Conservation (phyloP, 2,113 vertebrate genomes). For the Lonchura striata region DNA sequence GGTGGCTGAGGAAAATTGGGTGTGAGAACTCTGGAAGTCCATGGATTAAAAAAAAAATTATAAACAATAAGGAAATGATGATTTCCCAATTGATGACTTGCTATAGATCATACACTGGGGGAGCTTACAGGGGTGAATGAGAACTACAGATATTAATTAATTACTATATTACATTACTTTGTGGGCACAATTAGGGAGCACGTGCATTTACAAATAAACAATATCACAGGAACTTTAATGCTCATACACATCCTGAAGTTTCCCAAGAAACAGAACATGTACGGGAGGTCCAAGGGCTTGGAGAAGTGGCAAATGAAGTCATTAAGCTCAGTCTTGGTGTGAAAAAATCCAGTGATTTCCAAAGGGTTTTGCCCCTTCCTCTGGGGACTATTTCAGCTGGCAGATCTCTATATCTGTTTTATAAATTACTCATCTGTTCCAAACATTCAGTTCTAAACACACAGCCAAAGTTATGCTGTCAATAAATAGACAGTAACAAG, state of each 20-base stretch:
- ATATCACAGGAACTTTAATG: background rate
- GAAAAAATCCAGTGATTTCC: background rate
- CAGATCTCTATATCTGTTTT: background rate
- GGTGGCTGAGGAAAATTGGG: background rate
- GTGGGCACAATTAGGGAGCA: background rate
- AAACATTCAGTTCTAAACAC: background rate
- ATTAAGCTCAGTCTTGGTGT: background rate
- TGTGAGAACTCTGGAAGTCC: background rate
- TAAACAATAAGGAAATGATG: background rate
- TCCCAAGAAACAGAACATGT: background rate
- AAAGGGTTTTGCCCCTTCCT: background rate
- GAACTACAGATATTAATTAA: background rate
- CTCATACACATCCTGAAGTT: background rate
- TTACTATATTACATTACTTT: background rate
- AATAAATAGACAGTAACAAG: background rate
- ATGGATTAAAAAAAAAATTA: background rate
- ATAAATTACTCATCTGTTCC: background rate
- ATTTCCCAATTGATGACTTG: background rate
- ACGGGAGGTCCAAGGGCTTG: background rate
- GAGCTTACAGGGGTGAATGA: background rate
- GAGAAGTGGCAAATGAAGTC: background rate
- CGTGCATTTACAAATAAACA: background rate
- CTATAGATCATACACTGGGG: background rate
- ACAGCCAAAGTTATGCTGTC: accelerated
- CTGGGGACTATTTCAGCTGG: background rate